Percentiles rank a stretch among this genome's conserved stretches.
Conservation (phyloP, 2,797 vertebrate species). For the Pantherophis alleghaniensis region DNA sequence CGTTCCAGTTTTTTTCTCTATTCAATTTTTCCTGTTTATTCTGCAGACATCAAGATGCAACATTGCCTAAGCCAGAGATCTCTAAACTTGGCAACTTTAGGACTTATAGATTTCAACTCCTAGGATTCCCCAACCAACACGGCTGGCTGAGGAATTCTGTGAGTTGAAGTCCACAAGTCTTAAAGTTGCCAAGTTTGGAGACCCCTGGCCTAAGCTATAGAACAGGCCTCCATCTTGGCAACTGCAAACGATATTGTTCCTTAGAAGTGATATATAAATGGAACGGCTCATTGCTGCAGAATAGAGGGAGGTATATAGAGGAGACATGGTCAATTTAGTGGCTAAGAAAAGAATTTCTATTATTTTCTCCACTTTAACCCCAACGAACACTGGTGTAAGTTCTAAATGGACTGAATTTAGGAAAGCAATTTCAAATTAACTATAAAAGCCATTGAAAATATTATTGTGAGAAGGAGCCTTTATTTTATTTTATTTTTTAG, state of each 20-base stretch:
- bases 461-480: neutral
- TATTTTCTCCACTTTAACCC: neutral
- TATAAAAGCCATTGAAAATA: constrained; percentile 22
- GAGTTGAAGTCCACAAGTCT: neutral
- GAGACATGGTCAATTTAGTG: neutral
- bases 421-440: constrained; percentile 38
- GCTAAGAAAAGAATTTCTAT: neutral
- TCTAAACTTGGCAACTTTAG: neutral
- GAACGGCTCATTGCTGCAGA: neutral
- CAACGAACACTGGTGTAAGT: neutral
- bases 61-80: neutral
- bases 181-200: neutral
- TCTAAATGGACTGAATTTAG: constrained; percentile 21
- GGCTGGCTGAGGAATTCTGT: no score
- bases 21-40: neutral
- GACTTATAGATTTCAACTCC: neutral
- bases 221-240: neutral
- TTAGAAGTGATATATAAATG: neutral
- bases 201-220: neutral
- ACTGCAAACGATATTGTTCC: neutral
- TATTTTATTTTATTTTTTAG: constrained; percentile 18
- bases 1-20: neutral
- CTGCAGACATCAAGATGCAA: neutral
- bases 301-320: neutral
- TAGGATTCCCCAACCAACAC: neutral